Evolutionary conservation across 92 coral and sea anemone species (phyloP), one percentile per base, ranked within the genome.

Genomic region (Phenganax subtilis): DNA sequence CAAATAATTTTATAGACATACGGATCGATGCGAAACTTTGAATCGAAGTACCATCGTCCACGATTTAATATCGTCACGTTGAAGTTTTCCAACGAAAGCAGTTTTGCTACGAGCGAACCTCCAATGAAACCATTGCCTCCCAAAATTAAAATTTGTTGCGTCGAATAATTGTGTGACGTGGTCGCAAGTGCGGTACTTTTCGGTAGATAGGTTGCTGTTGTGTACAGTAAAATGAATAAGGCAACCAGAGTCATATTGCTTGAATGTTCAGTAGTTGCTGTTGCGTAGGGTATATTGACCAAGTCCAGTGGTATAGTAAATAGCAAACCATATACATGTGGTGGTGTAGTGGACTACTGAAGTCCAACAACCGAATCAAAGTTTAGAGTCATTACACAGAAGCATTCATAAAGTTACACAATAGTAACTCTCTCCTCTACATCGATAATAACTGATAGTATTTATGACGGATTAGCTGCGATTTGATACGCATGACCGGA

Each of bases 51-150:
- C 91, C 91, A 88, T 3, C 77, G 86, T 10, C 97, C 97, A 25
- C 97, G 93, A 79, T 90, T 88, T 20, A 90, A 63, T 55, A 86
- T 76, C 14, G 97, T 90, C 28, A 88, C 84, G 54, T 90, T 88
- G 56, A 86, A 65, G 54, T 80, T 82, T 11, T 62, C 79, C 1
- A 72, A 47, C 3, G 87, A 82, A 28, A 86, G 88, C 57, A 91
- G 72, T 10, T 83, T 81, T 12, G 88, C 78, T 0, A 87, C 97
- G 3, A 90, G 75, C 76, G 90, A 92, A 37, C 90, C 83, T 0
- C 97, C 97, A 0, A 91, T 71, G 72, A 91, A 84, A 12, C 97
- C 97, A 83, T 91, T 90, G 7, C 97, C 97, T 67, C 97, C 97
- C 30, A 91, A 87, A 16, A 91, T 88, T 52, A 89, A 93, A 76